Evolutionary conservation across 2,888 invertebrate species (phyloP), one percentile per base, ranked within the genome.

Genomic region (Chelonus formosanus): DNA sequence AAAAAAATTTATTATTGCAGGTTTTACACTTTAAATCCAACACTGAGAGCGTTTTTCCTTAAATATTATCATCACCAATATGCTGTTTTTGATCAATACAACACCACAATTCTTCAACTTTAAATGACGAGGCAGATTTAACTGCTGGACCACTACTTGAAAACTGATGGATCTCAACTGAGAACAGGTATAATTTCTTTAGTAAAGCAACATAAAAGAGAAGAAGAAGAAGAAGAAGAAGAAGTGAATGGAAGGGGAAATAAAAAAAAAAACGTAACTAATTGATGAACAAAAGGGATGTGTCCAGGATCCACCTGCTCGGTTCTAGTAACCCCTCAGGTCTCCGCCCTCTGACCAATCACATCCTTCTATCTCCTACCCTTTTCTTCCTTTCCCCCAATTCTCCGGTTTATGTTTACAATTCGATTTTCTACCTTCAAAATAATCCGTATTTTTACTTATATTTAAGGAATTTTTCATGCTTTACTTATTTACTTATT

Each of bases 331-430:
- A 75, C 76, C 75, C 74, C 72, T 76, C 70, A 72, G 59, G 80
- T 77, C 73, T 71, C 77, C 80, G 79, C 80, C 81, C 80, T 71
- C 72, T 73, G 71, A 71, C 80, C 81, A 81, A 81, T 81, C 76
- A 73, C 68, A 69, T 63, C 61, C 71, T 63, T 73, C 72, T 70
- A 68, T 74, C 70, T 69, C 68, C 68, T 69, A 64, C 73, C 68
- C 65, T 50, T 59, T 59, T 61, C n/a, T 34, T 8, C 6, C 10
- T 10, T 43, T 47, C 40, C n/a, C n/a, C 3, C 6, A 32, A 3
- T 36, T 35, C 52, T 53, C 50, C 20, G 2, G 47, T 60, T 52
- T 60, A n/a, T 7, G 36, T 32, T 35, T 40, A n/a, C 40, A 5
- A 5, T 40, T 40, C 40, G 40, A 5, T 4, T 40, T 40, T 40